Base-by-base conservation (phyloP, 37 sponge, comb jelly and placozoan genomes). In the Beroe ovata region DNA sequence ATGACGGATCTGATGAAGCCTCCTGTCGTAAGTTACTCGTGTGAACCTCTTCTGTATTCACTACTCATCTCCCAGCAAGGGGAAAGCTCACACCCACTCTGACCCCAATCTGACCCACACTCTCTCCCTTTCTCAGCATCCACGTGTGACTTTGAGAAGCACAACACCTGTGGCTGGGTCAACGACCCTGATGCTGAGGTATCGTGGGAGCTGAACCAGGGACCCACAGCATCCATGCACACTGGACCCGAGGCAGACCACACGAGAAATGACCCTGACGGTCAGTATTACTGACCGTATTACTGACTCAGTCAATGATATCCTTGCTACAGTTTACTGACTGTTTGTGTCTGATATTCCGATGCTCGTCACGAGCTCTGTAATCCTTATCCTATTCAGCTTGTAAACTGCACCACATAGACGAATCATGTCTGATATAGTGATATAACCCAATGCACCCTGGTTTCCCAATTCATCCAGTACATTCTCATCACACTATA, bases 1-100 rank as follows among this genome's bases (percentile, higher is more conserved):
- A 29, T 8, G 90, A 90, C 54, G 90, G 90, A 2, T 69, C 71
- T 16, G 90, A 90, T 29, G 90, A 90, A 59, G 90, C 33, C 3
- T 20, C n/a, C 18, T 90, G 90, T 64, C 60, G 64, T 64, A 42
- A 77, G 84, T 77, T 6, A 47, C 54, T 16, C 11, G 6, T 47
- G 54, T 16, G 11, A 16, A 11, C 6, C 54, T 47, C 6, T 47
- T 47, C 54, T 47, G 11, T 47, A 16, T 47, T 47, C 6, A 47
- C n/a, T n/a, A n/a, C n/a, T n/a, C n/a, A n/a, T n/a, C n/a, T n/a
- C n/a, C n/a, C n/a, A n/a, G n/a, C n/a, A n/a, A n/a, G n/a, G n/a
- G n/a, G n/a, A n/a, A n/a, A n/a, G n/a, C n/a, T n/a, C n/a, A n/a
- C n/a, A n/a, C n/a, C n/a, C n/a, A n/a, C n/a, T n/a, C n/a, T 47